Evolutionary conservation across 1,140 invertebrate genomes (phyloP), one percentile per base, ranked within the genome.

Genomic region (Aleiodes sp.): DNA sequence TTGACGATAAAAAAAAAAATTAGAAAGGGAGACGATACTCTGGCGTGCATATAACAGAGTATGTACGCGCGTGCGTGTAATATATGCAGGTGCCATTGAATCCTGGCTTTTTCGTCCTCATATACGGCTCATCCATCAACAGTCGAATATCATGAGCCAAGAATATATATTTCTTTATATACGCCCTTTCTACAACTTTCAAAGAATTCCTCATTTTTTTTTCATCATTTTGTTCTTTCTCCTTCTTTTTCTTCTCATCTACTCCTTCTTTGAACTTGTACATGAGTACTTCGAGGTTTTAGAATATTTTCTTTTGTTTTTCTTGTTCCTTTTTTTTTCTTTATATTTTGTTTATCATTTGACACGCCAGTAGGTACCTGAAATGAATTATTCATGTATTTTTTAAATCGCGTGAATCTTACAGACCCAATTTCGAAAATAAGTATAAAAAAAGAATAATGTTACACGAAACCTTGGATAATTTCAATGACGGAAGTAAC

Each of bases 11-110:
- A 46, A 65, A 65, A 19, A 35, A n/a, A 10, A 39, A 39, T 64
- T 26, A 31, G 12, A 59, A 19, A 19, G 9, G 21, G 24, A 37
- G 61, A 21, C 29, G 29, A 31, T 24, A 2, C 10, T 24, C 46
- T 52, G 39, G 39, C 56, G 59, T 62, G 39, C 56, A 60, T 29
- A 61, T 60, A 52, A 43, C 24, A n/a, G n/a, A n/a, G n/a, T 24
- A 33, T 41, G 46, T 33, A 46, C 24, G 29, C 61, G 52, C 41
- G 65, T 46, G 46, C 60, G 39, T 73, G 66, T 74, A 74, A 74
- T 74, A 59, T 74, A 74, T 74, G 66, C 72, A 69, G 70, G 69
- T 65, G 65, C 43, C 64, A 70, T 73, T 68, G 70, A 74, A 71
- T 65, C 35, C 19, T 14, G 39, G 43, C 29, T 66, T 24, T 62